phyloP scores from a whole-genome alignment of 2,888 invertebrate species.

The Aplocera efformata region DNA sequence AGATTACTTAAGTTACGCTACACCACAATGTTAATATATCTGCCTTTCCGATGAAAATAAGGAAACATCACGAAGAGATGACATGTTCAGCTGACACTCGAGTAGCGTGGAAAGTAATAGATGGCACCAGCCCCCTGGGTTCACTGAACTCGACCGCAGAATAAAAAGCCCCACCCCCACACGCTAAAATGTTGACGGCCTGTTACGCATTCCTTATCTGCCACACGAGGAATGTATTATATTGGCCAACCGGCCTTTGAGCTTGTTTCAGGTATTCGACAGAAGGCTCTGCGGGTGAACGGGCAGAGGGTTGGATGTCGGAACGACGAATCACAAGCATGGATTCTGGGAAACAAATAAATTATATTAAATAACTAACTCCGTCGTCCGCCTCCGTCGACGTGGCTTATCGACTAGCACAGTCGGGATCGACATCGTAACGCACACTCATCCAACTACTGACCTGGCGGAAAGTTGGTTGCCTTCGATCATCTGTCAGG shows the following conservation, averaged over 20 bases:
- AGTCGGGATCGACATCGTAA: no score
- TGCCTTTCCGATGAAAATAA: no score
- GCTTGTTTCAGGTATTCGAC: slow-evolving; percentile 9
- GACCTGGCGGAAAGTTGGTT: no score
- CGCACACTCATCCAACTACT: no score
- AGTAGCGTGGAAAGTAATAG: slow-evolving; percentile 7
- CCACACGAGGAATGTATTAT: slow-evolving; percentile 13
- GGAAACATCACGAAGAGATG: background rate
- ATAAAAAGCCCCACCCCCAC: slow-evolving; percentile 3
- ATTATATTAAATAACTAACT: no score
- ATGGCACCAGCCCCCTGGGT: slow-evolving; percentile 11
- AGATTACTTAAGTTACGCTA: no score
- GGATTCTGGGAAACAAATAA: no score
- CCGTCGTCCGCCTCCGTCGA: no score
- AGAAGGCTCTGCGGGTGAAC: background rate
- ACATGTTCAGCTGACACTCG: slow-evolving; percentile 7
- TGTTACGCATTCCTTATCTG: slow-evolving; percentile 17
- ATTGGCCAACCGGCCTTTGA: slow-evolving; percentile 8
- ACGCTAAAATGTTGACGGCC: slow-evolving; percentile 15
- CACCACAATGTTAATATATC: no score
- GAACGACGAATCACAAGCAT: no score
- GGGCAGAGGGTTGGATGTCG: background rate
- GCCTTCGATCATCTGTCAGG: no score
- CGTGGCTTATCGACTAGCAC: no score
- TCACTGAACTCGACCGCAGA: slow-evolving; percentile 2